Percentiles rank a stretch among this genome's conserved stretches.
phyloP scores from a whole-genome alignment of 2,888 invertebrate genomes.

The Agrotis segetum region DNA sequence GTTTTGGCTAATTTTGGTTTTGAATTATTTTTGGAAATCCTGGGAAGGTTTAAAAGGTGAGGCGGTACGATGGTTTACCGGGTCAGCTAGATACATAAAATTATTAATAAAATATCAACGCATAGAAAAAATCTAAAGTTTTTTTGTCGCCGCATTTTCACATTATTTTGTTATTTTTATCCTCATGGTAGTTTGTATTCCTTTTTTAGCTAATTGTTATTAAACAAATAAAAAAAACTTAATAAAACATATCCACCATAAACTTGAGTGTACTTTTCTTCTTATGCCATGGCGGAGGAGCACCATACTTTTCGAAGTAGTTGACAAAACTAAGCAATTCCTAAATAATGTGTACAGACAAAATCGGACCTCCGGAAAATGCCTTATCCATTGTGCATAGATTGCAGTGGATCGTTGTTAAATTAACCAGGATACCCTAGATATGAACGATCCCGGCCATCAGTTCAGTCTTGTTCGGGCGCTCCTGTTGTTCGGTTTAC shows the following conservation, averaged over 20 bases:
- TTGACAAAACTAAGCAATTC: neutral
- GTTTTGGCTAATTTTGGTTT: too few species aligned
- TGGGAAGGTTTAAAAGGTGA: too few species aligned
- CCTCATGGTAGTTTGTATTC: too few species aligned
- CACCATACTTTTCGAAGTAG: too few species aligned
- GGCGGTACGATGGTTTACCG: too few species aligned
- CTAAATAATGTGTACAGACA: neutral
- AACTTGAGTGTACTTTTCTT: neutral
- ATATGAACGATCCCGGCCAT: neutral
- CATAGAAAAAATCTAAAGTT: too few species aligned
- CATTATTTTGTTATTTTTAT: too few species aligned
- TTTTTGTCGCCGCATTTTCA: too few species aligned
- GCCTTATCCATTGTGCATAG: neutral
- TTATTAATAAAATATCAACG: too few species aligned
- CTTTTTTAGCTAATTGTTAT: neutral
- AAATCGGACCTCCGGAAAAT: neutral
- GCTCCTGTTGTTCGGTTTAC: constrained; percentile 28
- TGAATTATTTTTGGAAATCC: too few species aligned
- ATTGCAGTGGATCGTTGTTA: too few species aligned
- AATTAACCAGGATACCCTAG: constrained; percentile 1
- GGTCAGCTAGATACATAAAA: too few species aligned
- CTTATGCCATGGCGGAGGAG: neutral
- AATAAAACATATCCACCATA: neutral
- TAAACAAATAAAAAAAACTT: neutral
- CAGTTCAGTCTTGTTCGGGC: constrained; percentile 11